Percentiles rank a stretch among this genome's conserved stretches.
These are phyloP conservation scores for Stegana nigrithorax DNA, from an alignment of 2,888 invertebrate genomes.

Conservation along the genomic window DNA sequence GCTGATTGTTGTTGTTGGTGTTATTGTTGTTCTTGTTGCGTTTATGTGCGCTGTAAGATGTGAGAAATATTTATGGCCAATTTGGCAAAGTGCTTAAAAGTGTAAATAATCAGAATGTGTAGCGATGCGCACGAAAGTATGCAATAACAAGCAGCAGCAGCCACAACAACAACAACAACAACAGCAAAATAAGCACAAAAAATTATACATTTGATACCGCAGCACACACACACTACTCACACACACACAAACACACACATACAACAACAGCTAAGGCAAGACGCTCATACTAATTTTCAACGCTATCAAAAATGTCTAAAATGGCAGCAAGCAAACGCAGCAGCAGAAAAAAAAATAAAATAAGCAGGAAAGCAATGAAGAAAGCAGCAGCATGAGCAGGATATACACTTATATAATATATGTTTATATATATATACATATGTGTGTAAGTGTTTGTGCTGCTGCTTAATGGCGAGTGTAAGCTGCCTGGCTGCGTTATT, in stretches of 20 bases:
- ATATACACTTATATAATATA: too few relatives aligned
- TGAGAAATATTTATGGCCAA: constrained; percentile 48
- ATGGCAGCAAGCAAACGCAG: constrained; percentile 29
- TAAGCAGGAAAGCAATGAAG: constrained; percentile 30
- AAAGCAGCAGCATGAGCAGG: constrained; percentile 34
- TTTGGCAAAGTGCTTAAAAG: constrained; percentile 55
- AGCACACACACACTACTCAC: too few relatives aligned
- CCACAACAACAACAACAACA: background rate
- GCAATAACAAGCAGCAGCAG: constrained; percentile 45
- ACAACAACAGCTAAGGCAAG: background rate
- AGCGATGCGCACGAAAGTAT: constrained; percentile 43
- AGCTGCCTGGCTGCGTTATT: too few relatives aligned
- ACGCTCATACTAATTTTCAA: constrained; percentile 46
- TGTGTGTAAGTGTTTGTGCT: background rate
- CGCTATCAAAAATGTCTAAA: constrained; percentile 33
- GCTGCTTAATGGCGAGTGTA: too few relatives aligned
- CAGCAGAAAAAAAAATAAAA: background rate
- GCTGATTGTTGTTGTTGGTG: background rate
- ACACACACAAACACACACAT: constrained; percentile 42
- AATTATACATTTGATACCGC: too few relatives aligned
- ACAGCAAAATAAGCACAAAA: background rate
- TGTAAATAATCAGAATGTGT: constrained; percentile 35
- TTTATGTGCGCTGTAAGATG: background rate
- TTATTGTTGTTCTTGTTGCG: background rate
- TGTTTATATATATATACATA: background rate